Evolutionary conservation across 64 coral and sea anemone genomes (phyloP).

Genomic region (Porites lutea): DNA sequence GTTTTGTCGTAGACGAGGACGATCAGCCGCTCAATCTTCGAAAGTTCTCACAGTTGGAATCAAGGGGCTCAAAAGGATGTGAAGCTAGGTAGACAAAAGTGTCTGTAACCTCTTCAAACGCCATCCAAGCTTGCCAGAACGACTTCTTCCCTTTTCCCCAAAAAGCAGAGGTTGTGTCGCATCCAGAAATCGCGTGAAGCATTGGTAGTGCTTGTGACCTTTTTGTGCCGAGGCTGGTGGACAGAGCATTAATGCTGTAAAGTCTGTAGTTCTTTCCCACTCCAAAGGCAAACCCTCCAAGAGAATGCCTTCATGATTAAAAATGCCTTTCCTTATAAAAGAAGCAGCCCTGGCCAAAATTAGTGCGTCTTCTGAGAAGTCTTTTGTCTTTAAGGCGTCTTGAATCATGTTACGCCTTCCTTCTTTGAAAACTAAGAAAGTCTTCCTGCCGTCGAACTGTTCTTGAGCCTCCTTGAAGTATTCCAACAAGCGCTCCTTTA

Average conservation of each 20-base stretch:
- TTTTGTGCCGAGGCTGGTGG: background rate
- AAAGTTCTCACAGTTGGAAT: background rate
- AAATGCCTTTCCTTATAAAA: no score
- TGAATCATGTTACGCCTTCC: no score
- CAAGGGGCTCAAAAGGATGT: background rate
- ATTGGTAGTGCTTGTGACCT: constrained; percentile 13
- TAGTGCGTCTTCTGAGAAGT: no score
- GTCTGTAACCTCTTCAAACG: no score
- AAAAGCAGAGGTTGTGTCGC: constrained; percentile 61
- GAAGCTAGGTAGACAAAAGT: no score
- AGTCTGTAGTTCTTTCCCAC: constrained; percentile 37
- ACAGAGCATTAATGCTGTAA: constrained; percentile 43
- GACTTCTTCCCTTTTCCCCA: constrained; percentile 42
- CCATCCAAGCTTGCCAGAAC: constrained; percentile 38
- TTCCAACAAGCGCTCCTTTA: no score
- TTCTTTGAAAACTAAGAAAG: no score
- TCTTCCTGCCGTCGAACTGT: no score
- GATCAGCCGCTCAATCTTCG: background rate
- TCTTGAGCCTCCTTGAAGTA: no score
- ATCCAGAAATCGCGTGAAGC: constrained; percentile 46
- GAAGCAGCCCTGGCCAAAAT: no score
- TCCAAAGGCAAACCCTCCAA: constrained; percentile 40
- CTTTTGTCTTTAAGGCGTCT: no score
- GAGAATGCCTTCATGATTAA: no score
- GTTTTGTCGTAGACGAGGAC: constrained; percentile 25